These are phyloP conservation scores for Monopterus albus DNA, from an alignment of 2,113 vertebrate genomes.

Conservation along the genomic window DNA sequence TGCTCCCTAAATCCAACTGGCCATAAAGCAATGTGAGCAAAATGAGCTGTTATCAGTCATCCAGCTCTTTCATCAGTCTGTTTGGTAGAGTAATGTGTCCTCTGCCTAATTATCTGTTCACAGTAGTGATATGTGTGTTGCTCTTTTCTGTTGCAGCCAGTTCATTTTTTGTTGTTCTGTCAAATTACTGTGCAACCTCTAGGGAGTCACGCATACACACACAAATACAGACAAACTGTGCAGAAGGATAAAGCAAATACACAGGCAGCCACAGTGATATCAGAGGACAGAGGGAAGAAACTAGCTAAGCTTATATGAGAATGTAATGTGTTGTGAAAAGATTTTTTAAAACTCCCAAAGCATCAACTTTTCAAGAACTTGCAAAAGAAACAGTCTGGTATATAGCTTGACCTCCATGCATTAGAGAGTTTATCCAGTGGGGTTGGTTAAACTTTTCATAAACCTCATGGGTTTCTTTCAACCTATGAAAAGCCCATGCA, in stretches of 20 bases:
- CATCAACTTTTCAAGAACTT: neutral
- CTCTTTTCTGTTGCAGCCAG: constrained; percentile 7
- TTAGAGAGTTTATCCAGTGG: neutral
- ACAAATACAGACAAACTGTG: neutral
- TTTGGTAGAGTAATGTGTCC: constrained; percentile 4
- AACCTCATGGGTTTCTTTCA: neutral
- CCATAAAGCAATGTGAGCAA: constrained; percentile 9
- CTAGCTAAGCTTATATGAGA: neutral
- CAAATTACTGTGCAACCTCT: constrained; percentile 32
- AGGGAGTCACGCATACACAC: neutral
- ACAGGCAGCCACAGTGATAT: constrained; percentile 18
- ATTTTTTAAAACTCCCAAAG: neutral
- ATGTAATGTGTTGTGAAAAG: neutral
- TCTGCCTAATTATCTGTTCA: constrained; percentile 33
- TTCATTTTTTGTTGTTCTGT: constrained; percentile 27
- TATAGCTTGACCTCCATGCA: neutral
- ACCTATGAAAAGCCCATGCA: neutral
- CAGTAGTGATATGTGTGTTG: constrained; percentile 3
- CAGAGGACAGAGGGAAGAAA: constrained; percentile 19
- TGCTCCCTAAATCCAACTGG: neutral
- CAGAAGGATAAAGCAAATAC: constrained; percentile 13
- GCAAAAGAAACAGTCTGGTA: neutral
- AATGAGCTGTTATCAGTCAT: constrained; percentile 34
- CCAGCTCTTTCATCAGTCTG: constrained; percentile 18
- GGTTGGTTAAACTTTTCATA: neutral